Evolutionary conservation across 1,140 invertebrate genomes (phyloP), one percentile per base, ranked within the genome.

Genomic region (Zaprionus taronus): DNA sequence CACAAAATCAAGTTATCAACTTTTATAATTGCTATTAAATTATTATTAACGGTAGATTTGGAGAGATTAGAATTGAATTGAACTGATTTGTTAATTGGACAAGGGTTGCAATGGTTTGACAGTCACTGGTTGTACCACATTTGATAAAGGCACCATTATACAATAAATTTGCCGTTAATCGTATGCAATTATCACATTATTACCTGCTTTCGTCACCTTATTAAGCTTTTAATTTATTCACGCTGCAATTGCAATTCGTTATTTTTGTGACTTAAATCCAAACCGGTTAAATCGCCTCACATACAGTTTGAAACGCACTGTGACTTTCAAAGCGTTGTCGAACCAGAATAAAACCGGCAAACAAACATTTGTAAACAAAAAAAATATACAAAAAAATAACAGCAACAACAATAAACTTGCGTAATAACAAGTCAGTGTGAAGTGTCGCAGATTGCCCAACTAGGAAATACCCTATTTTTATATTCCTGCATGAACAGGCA

Each of bases 351-450:
- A 47, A 60, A 69, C 74, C 74, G 78, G 78, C 74, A 73, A 72
- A 72, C 60, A 77, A 77, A 62, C 20, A 31, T 24, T 47, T 61
- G 67, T 70, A 76, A 65, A 70, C 72, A 79, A 56, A 56, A 75
- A 44, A 47, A 55, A 41, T 22, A 58, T 20, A 7, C 28, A 9
- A 31, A 0, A 31, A 66, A 56, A 61, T 56, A 66, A 41, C 47
- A 49, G 26, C 55, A 64, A 68, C 47, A 71, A 47, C 58, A 72
- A 56, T 17, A 62, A 60, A 17, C 17, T 73, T 77, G 64, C 49
- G 69, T 65, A 71, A 79, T 56, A 51, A 44, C 31, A 53, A 34
- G 41, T 22, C 26, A 7, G 1, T 14, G n/a, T 0, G 5, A n/a
- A 6, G n/a, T 49, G 4, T 41, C 1, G 5, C 6, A 14, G 22